Base-by-base conservation (phyloP, 2,113 vertebrate genomes). In the Pardalotus punctatus region DNA sequence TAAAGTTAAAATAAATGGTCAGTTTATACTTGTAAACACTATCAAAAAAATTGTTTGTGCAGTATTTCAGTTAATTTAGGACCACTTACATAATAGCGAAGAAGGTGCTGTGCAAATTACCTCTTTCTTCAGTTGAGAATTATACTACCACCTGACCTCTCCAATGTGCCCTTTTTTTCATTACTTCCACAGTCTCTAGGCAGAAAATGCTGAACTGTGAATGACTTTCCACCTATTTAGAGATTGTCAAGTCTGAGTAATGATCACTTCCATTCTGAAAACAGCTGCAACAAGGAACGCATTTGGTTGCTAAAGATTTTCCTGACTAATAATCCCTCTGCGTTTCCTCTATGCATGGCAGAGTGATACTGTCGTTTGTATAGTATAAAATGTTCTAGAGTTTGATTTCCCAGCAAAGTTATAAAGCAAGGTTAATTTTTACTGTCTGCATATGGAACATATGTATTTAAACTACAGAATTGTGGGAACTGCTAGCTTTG, bases 181-280 rank as follows among this genome's bases (percentile, higher is more conserved):
- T 65, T 71, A 91, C 50, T 96, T 54, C 87, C 57, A n/a, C 73
- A 73, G 58, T 86, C 77, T 93, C 84, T 27, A 76, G 61, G 54
- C 77, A 94, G 84, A 86, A 95, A 89, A 95, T 22, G 64, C 43
- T 86, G 87, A 94, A 77, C 77, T 69, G 80, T 76, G 72, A 93
- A 77, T 93, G 54, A 89, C 87, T 94, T 94, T 56, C 84, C 2
- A 1, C 54, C 64, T 24, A 11, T 90, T 79, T 43, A 85, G 38
- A 58, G 71, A 88, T 88, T 88, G 86, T 80, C 71, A 92, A 67
- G 66, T 67, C 80, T 95, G 83, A 86, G 57, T 88, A 88, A 88
- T 93, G 86, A 93, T 88, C 21, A 2, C 48, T 88, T 95, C 61
- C 71, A 66, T 82, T 90, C 86, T 91, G 86, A 76, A 96, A 94